Percentiles rank a stretch among this genome's conserved stretches.
Evolutionary conservation across 2,797 vertebrate species (phyloP).

Genomic region (Sebastes minor): DNA sequence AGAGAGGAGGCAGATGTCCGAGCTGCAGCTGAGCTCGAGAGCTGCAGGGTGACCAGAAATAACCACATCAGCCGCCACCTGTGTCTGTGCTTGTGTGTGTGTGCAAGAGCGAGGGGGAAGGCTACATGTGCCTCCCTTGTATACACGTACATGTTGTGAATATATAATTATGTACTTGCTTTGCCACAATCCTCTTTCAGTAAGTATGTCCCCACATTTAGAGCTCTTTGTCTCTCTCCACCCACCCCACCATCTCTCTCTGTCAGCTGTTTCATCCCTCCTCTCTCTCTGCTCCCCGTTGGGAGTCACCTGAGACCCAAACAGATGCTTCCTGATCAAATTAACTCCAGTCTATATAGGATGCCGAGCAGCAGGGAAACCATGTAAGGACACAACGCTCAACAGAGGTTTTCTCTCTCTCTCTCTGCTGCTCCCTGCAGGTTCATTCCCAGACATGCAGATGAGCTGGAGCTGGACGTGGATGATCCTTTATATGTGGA

Average conservation of each 20-base stretch:
- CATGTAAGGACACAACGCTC: neutral
- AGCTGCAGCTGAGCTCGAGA: slow-evolving; percentile 30
- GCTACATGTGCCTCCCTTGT: neutral
- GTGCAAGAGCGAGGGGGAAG: neutral
- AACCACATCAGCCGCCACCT: slow-evolving; percentile 40
- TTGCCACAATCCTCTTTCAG: neutral
- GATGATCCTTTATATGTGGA: slow-evolving; percentile 95
- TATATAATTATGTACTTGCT: slow-evolving; percentile 6
- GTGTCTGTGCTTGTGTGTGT: slow-evolving; percentile 16
- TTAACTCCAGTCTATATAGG: neutral
- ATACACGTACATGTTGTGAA: neutral
- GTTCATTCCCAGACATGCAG: slow-evolving; percentile 95
- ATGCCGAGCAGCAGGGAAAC: neutral
- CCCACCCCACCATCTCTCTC: neutral
- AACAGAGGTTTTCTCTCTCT: neutral
- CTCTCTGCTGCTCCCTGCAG: slow-evolving; percentile 75
- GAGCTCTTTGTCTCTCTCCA: slow-evolving; percentile 9
- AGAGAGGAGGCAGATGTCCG: slow-evolving; percentile 10
- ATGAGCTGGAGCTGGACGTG: slow-evolving; percentile 96
- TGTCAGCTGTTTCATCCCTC: slow-evolving; percentile 6
- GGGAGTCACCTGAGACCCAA: slow-evolving; percentile 43
- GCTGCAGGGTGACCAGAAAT: slow-evolving; percentile 20
- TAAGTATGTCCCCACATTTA: neutral
- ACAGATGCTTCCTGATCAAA: slow-evolving; percentile 36
- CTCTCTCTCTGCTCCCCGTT: neutral